Percentiles rank a stretch among this genome's conserved stretches.
Evolutionary conservation across 2,797 vertebrate genomes (phyloP).

Genomic region (Xiphorhynchus erythropygius): DNA sequence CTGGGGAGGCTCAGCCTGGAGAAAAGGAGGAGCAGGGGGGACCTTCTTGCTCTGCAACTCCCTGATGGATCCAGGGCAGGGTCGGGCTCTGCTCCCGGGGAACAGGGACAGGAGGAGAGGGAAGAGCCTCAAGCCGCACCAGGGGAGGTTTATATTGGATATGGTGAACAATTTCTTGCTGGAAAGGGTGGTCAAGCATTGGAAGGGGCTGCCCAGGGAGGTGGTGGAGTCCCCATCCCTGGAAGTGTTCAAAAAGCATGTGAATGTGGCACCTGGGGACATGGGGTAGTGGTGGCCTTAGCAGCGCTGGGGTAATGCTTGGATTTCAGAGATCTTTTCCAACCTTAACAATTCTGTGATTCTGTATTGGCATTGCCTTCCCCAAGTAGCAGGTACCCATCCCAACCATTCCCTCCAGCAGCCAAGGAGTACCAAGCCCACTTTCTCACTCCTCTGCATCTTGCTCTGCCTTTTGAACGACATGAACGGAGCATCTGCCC

Average conservation of each 20-base stretch:
- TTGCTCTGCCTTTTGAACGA: background rate
- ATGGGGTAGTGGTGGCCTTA: background rate
- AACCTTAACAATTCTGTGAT: background rate
- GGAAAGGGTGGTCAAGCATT: background rate
- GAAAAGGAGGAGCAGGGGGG: background rate
- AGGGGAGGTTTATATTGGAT: background rate
- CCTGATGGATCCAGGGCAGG: no score
- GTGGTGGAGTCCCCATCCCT: background rate
- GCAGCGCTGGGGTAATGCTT: background rate
- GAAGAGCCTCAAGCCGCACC: rapidly evolving
- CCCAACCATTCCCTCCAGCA: background rate
- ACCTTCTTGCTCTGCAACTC: background rate
- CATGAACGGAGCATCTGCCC: background rate
- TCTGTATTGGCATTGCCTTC: background rate
- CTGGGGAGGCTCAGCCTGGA: background rate
- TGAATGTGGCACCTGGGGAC: background rate
- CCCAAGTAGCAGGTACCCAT: background rate
- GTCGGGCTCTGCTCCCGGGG: rapidly evolving
- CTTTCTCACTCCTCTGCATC: background rate
- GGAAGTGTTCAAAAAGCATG: rapidly evolving
- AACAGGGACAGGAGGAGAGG: background rate
- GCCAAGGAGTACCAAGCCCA: background rate
- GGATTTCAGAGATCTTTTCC: background rate
- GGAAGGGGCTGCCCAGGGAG: background rate
- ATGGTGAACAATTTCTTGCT: background rate